Evolutionary conservation across 2,888 invertebrate genomes (phyloP).

Genomic region (Pogonocherus hispidulus): DNA sequence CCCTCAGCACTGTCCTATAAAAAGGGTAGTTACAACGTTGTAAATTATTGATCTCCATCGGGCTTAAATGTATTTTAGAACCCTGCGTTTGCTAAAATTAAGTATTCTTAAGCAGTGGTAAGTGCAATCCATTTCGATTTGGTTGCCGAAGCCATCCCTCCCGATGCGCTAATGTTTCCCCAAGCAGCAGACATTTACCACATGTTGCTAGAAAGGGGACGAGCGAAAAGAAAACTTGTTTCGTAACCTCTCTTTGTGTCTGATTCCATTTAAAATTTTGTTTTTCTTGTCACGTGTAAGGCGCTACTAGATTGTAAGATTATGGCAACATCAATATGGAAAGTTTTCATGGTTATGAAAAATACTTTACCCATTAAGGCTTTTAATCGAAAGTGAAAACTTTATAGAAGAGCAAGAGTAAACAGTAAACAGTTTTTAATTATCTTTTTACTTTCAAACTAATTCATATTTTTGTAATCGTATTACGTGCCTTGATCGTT

Average conservation of each 20-base stretch:
- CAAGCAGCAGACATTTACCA: conserved; percentile 31
- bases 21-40: too few species aligned
- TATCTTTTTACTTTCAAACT: too few species aligned
- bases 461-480: too few species aligned
- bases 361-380: too few species aligned
- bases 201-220: conserved; percentile 34
- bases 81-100: not conserved
- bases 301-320: conserved; percentile 18
- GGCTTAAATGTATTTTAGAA: not conserved
- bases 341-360: too few species aligned
- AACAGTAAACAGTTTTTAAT: too few species aligned
- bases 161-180: conserved; percentile 23
- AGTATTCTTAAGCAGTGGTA: conserved; percentile 1
- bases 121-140: conserved; percentile 1
- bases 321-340: conserved; percentile 24
- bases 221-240: conserved; percentile 28
- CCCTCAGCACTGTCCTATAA: too few species aligned
- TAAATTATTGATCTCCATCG: not conserved
- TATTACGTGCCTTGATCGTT: too few species aligned
- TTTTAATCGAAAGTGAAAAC: too few species aligned
- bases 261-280: conserved; percentile 34
- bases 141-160: conserved; percentile 8
- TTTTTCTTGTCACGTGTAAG: conserved; percentile 28
- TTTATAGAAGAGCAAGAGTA: too few species aligned
- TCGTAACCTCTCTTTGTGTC: conserved; percentile 16